Conservation (phyloP, 1,140 invertebrate genomes). For the Diorhabda sublineata region DNA sequence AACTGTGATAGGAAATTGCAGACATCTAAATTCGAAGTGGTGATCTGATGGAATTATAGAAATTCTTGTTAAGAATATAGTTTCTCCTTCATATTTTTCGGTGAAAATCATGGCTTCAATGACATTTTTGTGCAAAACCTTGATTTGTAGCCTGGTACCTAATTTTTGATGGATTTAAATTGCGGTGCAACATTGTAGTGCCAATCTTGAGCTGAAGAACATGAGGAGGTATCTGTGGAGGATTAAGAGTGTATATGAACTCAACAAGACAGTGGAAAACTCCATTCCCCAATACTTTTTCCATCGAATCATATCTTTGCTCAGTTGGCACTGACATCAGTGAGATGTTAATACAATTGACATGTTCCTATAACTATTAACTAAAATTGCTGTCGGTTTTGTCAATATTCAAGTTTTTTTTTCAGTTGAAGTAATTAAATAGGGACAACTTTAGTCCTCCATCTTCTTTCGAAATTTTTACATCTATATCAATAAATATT, state of each 20-base stretch:
- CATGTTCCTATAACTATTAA: no score
- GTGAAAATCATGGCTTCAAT: constrained; percentile 32
- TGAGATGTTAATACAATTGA: no score
- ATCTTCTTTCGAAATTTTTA: no score
- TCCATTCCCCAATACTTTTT: constrained; percentile 5
- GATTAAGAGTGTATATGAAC: constrained; percentile 31
- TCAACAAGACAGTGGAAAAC: constrained; percentile 36
- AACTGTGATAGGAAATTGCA: constrained; percentile 46
- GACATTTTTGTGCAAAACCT: constrained; percentile 32
- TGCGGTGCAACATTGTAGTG: constrained; percentile 45
- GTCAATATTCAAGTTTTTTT: no score
- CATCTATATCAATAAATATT: no score
- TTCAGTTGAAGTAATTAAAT: no score
- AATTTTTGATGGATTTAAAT: constrained; percentile 44
- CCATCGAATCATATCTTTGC: neutral
- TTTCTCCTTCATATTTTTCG: constrained; percentile 36
- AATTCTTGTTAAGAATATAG: constrained; percentile 41
- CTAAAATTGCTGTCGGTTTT: no score
- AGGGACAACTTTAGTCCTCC: no score
- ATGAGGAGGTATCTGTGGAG: constrained; percentile 42
- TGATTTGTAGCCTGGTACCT: constrained; percentile 37
- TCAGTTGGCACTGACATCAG: neutral
- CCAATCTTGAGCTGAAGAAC: constrained; percentile 43
- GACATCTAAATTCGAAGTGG: constrained; percentile 45
- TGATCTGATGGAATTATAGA: constrained; percentile 39